Percentiles rank a stretch among this genome's conserved stretches.
Conservation (phyloP, 2,888 invertebrate species). For the Frankliniella intonsa region DNA sequence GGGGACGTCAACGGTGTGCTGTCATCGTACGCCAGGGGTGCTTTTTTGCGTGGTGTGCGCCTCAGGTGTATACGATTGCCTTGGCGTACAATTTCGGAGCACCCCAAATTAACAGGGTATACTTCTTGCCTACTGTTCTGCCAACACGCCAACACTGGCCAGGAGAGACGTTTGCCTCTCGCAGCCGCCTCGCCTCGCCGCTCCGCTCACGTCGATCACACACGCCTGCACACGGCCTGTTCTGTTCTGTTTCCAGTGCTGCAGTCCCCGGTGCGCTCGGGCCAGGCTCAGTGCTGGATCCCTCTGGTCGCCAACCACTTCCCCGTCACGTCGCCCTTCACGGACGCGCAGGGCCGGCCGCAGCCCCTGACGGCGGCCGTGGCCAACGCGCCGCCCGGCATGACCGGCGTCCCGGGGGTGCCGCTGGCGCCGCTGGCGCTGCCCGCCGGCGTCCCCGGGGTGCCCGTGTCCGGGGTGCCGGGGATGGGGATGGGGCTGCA, state of each 20-base stretch:
- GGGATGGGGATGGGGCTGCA: slow-evolving; percentile 29
- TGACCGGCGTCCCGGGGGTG: not conserved
- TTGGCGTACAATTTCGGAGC: too few species aligned
- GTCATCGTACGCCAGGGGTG: too few species aligned
- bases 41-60: too few species aligned
- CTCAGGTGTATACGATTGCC: too few species aligned
- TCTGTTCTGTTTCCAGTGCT: not conserved
- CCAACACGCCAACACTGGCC: too few species aligned
- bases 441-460: slow-evolving; percentile 30
- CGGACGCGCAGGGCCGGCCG: slow-evolving; percentile 40
- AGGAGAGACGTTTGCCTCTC: too few species aligned
- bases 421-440: not conserved
- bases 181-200: too few species aligned
- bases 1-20: too few species aligned
- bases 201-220: too few species aligned
- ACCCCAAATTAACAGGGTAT: too few species aligned
- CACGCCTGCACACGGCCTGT: too few species aligned
- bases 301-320: slow-evolving; percentile 70
- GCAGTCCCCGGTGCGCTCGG: slow-evolving; percentile 51
- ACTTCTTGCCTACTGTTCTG: too few species aligned
- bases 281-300: slow-evolving; percentile 57
- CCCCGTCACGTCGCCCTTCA: slow-evolving; percentile 63
- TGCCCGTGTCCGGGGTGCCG: slow-evolving; percentile 27
- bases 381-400: slow-evolving; percentile 31
- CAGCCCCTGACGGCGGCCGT: slow-evolving; percentile 28